A percentile compares a stretch with the other conserved stretches of the same genome.
Conservation (phyloP, 1,140 invertebrate genomes). For the Zaprionus vittiger region DNA sequence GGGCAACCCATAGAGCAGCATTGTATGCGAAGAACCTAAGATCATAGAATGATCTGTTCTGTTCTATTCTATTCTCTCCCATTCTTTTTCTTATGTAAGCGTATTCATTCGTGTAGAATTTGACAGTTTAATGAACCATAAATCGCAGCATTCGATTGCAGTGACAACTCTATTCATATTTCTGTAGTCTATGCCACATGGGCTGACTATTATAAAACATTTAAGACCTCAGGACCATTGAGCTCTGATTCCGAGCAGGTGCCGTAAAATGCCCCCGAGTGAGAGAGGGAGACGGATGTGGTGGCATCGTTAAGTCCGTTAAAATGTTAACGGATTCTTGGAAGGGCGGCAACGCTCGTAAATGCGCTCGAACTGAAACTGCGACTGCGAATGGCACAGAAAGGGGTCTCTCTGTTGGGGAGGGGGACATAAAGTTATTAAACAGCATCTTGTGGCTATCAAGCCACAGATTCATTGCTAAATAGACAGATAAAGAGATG, state of each 20-base stretch:
- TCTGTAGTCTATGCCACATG: constrained; percentile 15
- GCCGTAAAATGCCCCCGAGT: constrained; percentile 25
- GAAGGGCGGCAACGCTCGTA: constrained; percentile 38
- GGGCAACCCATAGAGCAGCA: constrained; percentile 1
- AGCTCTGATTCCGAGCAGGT: constrained; percentile 20
- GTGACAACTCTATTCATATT: constrained; percentile 52
- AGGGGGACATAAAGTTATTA: constrained; percentile 42
- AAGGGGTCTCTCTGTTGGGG: background rate
- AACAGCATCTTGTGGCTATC: constrained; percentile 39
- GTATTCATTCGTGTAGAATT: constrained; percentile 28
- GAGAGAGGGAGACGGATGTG: constrained; percentile 31
- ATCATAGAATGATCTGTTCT: background rate
- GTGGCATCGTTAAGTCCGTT: background rate
- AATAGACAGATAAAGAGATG: constrained; percentile 5
- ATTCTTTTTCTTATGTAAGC: constrained; percentile 4
- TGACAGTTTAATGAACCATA: constrained; percentile 49
- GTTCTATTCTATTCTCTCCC: background rate
- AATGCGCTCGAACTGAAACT: constrained; percentile 9
- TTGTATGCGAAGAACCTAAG: background rate
- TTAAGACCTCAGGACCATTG: background rate
- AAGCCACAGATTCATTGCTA: constrained; percentile 10
- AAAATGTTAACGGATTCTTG: constrained; percentile 38
- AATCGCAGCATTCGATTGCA: constrained; percentile 28
- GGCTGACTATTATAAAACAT: constrained; percentile 22
- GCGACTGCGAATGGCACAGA: background rate